Base-by-base conservation (phyloP, 2,113 vertebrate species). In the Brachypteracias leptosomus region DNA sequence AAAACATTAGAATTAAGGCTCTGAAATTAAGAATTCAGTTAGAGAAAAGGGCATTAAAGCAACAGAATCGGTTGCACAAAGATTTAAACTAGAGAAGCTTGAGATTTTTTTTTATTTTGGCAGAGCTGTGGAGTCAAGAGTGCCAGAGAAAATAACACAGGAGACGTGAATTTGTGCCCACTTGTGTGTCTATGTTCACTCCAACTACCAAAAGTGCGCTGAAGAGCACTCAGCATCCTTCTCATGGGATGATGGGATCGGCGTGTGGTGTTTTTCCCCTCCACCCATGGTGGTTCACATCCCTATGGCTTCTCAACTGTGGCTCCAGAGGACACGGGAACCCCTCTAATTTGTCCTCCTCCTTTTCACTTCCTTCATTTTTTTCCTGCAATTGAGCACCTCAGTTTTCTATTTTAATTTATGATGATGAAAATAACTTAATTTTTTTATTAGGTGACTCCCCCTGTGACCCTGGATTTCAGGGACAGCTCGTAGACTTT, bases 131-230 rank as follows among this genome's bases (percentile, higher is more conserved):
- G 47, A 46, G 28, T n/a, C 3, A 20, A 3, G 3, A 0, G 7
- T 40, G 42, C 5, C n/a, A 28, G 33, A 12, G 25, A 46, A 49
- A 67, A 58, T n/a, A 49, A 51, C 4, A 21, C 0, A 21, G 59
- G 36, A 68, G 35, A 58, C 0, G 15, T 29, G 36, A 35, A 16
- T 24, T 3, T 0, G 2, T 36, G 29, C 28, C 44, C 24, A 10
- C 19, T 20, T 4, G 8, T 7, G 24, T 6, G 13, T 5, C 33
- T 20, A 11, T 33, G 8, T 36, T 49, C 7, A 6, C 44, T n/a
- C 44, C 11, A 36, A 6, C 18, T 29, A 10, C 18, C 26, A 42
- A 42, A 42, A 42, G 42, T 42, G 42, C 15, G 15, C 11, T 42
- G 42, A 42, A 42, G 42, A 42, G 42, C 42, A 11, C 15, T 42